Evolutionary conservation across 1,140 invertebrate species (phyloP).

Genomic region (Marisa cornuarietis): DNA sequence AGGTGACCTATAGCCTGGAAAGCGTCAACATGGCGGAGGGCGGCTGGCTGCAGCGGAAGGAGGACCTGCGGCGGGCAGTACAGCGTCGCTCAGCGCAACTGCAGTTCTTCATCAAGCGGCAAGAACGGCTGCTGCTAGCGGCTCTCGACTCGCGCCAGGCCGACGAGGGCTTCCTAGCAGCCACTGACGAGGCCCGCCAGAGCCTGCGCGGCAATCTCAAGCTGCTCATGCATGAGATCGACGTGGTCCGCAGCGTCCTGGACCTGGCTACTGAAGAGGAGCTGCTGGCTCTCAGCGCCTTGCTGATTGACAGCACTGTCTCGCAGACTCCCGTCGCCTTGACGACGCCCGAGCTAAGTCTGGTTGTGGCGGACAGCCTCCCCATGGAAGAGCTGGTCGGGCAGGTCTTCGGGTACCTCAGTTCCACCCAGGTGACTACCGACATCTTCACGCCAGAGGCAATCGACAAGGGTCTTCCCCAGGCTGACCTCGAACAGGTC

Average conservation of each 20-base stretch:
- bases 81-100: constrained; percentile 34
- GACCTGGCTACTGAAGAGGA: constrained; percentile 36
- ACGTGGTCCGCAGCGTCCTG: constrained; percentile 39
- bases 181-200: constrained; percentile 27
- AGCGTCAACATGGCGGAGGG: constrained; percentile 25
- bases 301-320: constrained; percentile 25
- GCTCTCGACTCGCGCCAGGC: constrained; percentile 32
- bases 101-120: constrained; percentile 34
- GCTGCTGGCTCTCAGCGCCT: constrained; percentile 27
- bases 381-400: constrained; percentile 26
- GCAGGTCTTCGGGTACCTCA: constrained; percentile 32
- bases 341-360: constrained; percentile 10
- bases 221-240: constrained; percentile 37
- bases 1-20: constrained; percentile 38
- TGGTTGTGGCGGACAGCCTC: not conserved
- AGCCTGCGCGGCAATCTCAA: constrained; percentile 38
- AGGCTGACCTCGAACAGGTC: not conserved
- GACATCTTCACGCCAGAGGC: constrained; percentile 30
- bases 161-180: constrained; percentile 28
- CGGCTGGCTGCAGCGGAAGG: constrained; percentile 34
- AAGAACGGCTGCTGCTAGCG: constrained; percentile 38
- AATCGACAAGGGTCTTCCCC: not conserved
- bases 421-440: not conserved
- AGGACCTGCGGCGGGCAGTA: constrained; percentile 34
- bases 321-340: constrained; percentile 6